A percentile compares a stretch with the other conserved stretches of the same genome.
phyloP scores from a whole-genome alignment of 2,888 invertebrate species.

The Oscheius onirici region DNA sequence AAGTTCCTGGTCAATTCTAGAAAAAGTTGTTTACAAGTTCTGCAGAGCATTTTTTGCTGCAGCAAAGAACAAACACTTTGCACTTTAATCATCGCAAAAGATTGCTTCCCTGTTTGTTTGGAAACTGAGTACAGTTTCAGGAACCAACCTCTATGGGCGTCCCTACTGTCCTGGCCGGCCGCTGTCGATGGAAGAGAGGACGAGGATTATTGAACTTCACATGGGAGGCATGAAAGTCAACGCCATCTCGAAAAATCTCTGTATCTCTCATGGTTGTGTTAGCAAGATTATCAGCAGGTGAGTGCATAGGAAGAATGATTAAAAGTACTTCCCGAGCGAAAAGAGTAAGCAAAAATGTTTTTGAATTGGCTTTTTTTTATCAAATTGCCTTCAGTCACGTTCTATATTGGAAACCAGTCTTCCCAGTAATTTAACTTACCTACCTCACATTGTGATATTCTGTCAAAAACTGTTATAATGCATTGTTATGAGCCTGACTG shows the following conservation, averaged over 20 bases:
- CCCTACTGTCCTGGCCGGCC: constrained; percentile 70
- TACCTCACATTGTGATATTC: neutral
- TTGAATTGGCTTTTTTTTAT: neutral
- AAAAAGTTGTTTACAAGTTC: too few species aligned
- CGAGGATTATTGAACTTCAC: constrained; percentile 64
- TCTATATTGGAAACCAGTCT: neutral
- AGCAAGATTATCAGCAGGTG: constrained; percentile 69
- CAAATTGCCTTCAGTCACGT: neutral
- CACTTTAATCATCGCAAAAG: too few species aligned
- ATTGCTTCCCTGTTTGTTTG: too few species aligned
- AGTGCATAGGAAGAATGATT: neutral
- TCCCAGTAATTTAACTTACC: neutral
- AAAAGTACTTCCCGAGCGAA: neutral
- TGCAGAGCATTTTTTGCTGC: too few species aligned
- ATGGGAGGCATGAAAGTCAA: constrained; percentile 69
- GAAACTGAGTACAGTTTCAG: constrained; percentile 34
- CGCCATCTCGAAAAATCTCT: constrained; percentile 68
- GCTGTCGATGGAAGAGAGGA: constrained; percentile 67
- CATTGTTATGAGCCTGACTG: too few species aligned
- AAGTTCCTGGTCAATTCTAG: too few species aligned
- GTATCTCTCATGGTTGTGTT: constrained; percentile 70
- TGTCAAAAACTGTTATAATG: too few species aligned
- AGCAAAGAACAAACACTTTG: too few species aligned
- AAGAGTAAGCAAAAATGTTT: neutral
- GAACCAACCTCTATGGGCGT: constrained; percentile 69